Evolutionary conservation across 2,113 vertebrate species (phyloP).

Genomic region (Gobius niger): DNA sequence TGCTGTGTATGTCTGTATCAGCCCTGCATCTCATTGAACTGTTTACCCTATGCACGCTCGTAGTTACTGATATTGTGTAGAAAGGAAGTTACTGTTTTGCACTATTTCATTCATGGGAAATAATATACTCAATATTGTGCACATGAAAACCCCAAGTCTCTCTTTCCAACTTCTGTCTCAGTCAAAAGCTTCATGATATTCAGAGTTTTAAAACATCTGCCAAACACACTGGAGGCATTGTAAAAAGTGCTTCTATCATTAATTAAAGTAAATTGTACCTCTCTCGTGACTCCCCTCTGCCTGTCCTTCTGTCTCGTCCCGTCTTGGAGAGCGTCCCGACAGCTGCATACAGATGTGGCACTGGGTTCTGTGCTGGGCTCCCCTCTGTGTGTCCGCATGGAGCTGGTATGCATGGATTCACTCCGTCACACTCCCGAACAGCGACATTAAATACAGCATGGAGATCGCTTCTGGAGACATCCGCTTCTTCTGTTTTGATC

Average conservation of each 20-base stretch:
- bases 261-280: slow-evolving; percentile 7
- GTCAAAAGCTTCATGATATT: neutral
- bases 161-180: neutral
- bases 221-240: slow-evolving; percentile 1
- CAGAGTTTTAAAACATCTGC: slow-evolving; percentile 3
- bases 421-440: slow-evolving; percentile 2
- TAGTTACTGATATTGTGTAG: too few species aligned
- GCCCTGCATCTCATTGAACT: too few species aligned
- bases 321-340: slow-evolving; percentile 21
- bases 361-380: slow-evolving; percentile 24
- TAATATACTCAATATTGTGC: neutral
- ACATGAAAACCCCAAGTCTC: neutral
- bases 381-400: neutral
- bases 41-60: too few species aligned
- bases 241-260: neutral
- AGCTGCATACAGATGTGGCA: slow-evolving; percentile 38
- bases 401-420: slow-evolving; percentile 8
- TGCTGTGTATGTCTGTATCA: too few species aligned
- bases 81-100: neutral
- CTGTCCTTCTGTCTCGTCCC: slow-evolving; percentile 12
- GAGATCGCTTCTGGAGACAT: neutral
- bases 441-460: neutral
- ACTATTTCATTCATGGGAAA: neutral
- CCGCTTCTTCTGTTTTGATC: neutral
- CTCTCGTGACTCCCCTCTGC: neutral